A percentile compares a stretch with the other conserved stretches of the same genome.
Conservation (phyloP, 1,140 invertebrate species). For the Plodia interpunctella region DNA sequence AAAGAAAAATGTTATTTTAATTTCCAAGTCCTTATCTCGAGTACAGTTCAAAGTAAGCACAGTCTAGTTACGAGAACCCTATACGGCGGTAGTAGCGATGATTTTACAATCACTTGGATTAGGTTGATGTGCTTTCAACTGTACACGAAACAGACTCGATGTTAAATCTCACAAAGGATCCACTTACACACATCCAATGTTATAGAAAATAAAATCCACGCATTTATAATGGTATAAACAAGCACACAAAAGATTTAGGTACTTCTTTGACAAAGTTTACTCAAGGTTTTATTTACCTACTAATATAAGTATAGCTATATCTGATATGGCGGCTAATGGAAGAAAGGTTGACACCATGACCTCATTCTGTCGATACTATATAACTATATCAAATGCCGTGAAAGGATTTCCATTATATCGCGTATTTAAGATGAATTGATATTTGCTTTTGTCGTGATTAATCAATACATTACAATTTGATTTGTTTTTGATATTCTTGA, state of each 20-base stretch:
- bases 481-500: too few species aligned
- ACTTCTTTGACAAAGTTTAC: constrained; percentile 38
- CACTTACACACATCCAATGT: too few species aligned
- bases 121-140: too few species aligned
- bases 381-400: not conserved
- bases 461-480: too few species aligned
- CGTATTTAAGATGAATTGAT: not conserved
- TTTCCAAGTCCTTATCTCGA: too few species aligned
- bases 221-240: not conserved
- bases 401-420: constrained; percentile 2
- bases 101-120: too few species aligned
- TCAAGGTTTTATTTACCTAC: constrained; percentile 26
- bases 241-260: constrained; percentile 11
- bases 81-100: too few species aligned
- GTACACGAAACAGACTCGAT: too few species aligned
- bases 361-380: not conserved
- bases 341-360: constrained; percentile 20
- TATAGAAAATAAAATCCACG: not conserved
- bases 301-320: constrained; percentile 21
- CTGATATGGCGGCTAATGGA: constrained; percentile 43
- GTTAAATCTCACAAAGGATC: too few species aligned
- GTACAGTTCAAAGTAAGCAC: too few species aligned
- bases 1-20: too few species aligned
- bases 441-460: not conserved
- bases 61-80: too few species aligned